Evolutionary conservation across 2,113 vertebrate species (phyloP).

Genomic region (Charina bottae): DNA sequence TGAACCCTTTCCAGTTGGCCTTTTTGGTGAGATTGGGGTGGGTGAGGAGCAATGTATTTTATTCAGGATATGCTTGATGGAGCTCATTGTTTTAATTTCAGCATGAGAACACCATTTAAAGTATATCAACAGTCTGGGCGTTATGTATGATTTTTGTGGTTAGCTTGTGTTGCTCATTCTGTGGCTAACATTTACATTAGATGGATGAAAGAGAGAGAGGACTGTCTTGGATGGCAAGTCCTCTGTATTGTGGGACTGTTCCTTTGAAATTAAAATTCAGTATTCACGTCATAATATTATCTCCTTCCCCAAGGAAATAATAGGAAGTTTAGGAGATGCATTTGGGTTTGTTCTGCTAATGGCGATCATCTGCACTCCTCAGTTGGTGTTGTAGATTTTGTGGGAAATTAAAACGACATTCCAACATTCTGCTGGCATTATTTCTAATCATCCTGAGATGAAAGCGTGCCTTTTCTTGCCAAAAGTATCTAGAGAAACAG

Average conservation of each 20-base stretch:
- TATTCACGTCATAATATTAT: slow-evolving; percentile 61
- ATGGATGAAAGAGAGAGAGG: background rate
- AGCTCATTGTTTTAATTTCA: slow-evolving; percentile 39
- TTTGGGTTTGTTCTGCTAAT: slow-evolving; percentile 69
- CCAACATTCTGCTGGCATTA: slow-evolving; percentile 75
- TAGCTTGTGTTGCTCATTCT: slow-evolving; percentile 36
- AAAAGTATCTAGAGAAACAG: slow-evolving; percentile 96
- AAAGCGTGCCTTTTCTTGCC: slow-evolving; percentile 87
- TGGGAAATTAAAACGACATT: slow-evolving; percentile 80
- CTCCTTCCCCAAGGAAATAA: slow-evolving; percentile 61
- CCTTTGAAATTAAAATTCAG: slow-evolving; percentile 67
- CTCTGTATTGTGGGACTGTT: slow-evolving; percentile 53
- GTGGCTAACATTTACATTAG: slow-evolving; percentile 41
- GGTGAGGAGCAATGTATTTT: background rate
- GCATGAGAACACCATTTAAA: slow-evolving; percentile 45
- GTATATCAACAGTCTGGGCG: slow-evolving; percentile 29
- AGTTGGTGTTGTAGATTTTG: slow-evolving; percentile 77
- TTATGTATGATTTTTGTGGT: background rate
- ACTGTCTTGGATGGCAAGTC: slow-evolving; percentile 55
- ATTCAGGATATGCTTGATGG: slow-evolving; percentile 4
- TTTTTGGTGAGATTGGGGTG: background rate
- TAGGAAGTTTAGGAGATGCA: slow-evolving; percentile 66
- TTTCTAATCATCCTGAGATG: slow-evolving; percentile 76
- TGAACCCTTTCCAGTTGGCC: slow-evolving; percentile 24
- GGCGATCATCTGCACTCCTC: slow-evolving; percentile 76